Evolutionary conservation across 2,888 invertebrate species (phyloP), one percentile per base, ranked within the genome.

Genomic region (Cremastobaeus sp.): DNA sequence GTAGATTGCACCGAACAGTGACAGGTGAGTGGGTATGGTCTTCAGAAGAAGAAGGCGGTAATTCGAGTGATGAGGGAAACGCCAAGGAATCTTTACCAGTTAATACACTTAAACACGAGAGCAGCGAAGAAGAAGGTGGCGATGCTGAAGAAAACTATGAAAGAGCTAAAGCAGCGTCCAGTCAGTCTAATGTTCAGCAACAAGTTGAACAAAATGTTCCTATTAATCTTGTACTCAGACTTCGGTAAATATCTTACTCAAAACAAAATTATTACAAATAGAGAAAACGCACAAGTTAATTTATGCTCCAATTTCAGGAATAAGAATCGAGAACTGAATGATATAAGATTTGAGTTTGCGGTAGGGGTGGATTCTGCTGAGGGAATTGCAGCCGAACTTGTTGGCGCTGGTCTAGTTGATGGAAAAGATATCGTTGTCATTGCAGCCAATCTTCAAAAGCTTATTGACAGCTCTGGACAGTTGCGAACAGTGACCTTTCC

Each of bases 11-110:
- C 88, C 92, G 98, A 83, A 98, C 97, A 78, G 95, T 96, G 81
- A 97, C 97, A 17, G 98, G 98, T 30, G 97, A 97, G 87, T 98
- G 98, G 98, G 97, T 97, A 71, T 99, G 98, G 98, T 97, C 97
- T 69, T 96, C 96, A 81, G 96, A 96, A 84, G 95, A 97, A 80
- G 94, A 93, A 80, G 93, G 91, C 62, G 90, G 88, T 14, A 89
- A 86, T 2, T 90, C 90, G 1, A 90, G 90, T 68, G 90, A 89
- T 11, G 90, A 90, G 28, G 90, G 90, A 62, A 82, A 86, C 20
- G 45, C 68, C 1, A 86, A 87, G 55, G 87, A 87, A 30, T 79
- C 85, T 1, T 77, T 87, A 70, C 89, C 89, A 1, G 88, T 89
- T 30, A 89, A 89, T 77, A 88, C 88, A 41, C 88, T 89, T 21